Base-by-base conservation (phyloP, 2,113 vertebrate species). In the Tricholaema leucomelas region DNA sequence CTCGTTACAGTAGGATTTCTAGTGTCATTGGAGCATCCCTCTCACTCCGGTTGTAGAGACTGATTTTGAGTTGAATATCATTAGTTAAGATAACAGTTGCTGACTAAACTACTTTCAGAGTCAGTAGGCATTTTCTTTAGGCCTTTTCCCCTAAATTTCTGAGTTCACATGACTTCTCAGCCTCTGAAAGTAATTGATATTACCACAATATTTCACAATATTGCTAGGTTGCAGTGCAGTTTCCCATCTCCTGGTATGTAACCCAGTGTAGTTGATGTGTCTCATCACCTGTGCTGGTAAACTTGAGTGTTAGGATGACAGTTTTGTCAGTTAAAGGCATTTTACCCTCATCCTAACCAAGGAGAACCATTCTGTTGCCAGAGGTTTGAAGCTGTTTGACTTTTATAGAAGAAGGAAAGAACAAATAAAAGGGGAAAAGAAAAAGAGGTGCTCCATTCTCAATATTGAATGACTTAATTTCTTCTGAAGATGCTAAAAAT, bases 221-320 rank as follows among this genome's bases (percentile, higher is more conserved):
- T 66, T 31, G 35, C 54, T 67, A n/a, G 35, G n/a, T 35, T 19
- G 27, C 36, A 24, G 9, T n/a, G 3, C 58, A 10, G 11, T 28
- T 6, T 1, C 28, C 17, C 21, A 3, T 36, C 70, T 31, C 42
- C 55, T 55, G 48, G 40, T 23, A 18, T 1, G 0, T 30, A 63
- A 65, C 72, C 50, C 54, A 30, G 31, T 8, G 24, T 14, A 54
- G 25, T 27, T 33, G 36, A 24, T 20, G 19, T 36, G 30, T 38
- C 58, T 66, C 2, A 1, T 63, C 40, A 40, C 27, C 27, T 71
- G 2, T 52, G 24, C 35, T 72, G 54, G 40, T 46, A 63, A 59
- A 81, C 8, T 55, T 38, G 9, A 63, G 21, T 1, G 3, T 35
- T 40, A 67, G 36, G 60, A 12, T 81, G 50, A 77, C 73, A 73